Base-by-base conservation (phyloP, 1,140 invertebrate genomes). In the Panonychus citri region DNA sequence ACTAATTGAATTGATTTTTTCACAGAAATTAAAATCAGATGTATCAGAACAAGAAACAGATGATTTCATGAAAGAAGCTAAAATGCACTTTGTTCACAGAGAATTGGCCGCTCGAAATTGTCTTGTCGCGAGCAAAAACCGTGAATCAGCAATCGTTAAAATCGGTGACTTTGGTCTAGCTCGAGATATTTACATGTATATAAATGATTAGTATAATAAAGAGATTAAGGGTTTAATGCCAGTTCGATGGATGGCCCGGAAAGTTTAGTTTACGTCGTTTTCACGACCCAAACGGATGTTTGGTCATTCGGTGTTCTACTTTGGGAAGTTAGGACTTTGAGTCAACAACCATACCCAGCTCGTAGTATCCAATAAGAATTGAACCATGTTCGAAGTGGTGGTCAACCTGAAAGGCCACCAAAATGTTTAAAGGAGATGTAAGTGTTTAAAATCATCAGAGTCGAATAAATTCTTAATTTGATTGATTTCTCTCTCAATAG, bases 151-250 rank as follows among this genome's bases (percentile, higher is more conserved):
- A 13, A 49, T 89, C 3, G 89, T 93, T 0, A 98, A 98, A 74
- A 96, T 98, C 58, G 89, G 88, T 0, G 94, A 98, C 71, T 98
- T 98, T 71, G 94, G 94, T 19, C 90, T 97, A 83, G 89, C 93
- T 0, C 72, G 90, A 3, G 53, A 54, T 28, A 54, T 54, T 42
- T 54, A 54, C 24, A n/a, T 17, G 37, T n/a, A n/a, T n/a, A n/a
- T n/a, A n/a, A 26, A 39, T 43, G 53, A 37, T 25, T 54, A 54
- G 3, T 54, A 54, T 43, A 88, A 94, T 1, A 97, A 54, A 54
- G 37, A 52, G 15, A 26, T 21, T 52, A 26, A 52, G 96, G 72
- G 94, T 96, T 21, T 49, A 24, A 69, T 57, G 34, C 88, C 88
- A 0, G 85, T 93, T 17, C 72, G 87, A 62, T 93, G 88, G 89